Percentiles rank a stretch among this genome's conserved stretches.
Evolutionary conservation across 92 coral and sea anemone species (phyloP).

Genomic region (Muricea muricata): DNA sequence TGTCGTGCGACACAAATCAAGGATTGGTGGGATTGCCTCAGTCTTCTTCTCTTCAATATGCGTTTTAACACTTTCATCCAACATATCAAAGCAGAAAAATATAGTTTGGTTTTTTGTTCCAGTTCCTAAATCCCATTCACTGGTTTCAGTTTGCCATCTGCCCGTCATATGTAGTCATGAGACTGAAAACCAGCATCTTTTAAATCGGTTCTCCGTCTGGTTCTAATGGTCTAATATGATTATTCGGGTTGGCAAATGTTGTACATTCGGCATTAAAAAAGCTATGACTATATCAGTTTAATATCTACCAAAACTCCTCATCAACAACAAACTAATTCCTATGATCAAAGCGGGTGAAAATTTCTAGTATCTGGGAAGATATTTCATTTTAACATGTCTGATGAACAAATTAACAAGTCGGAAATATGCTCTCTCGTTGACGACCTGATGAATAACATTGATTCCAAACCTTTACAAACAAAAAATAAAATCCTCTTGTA

Average conservation of each 20-base stretch:
- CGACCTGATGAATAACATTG: constrained; percentile 39
- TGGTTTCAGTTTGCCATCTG: too few species aligned
- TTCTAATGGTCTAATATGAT: too few species aligned
- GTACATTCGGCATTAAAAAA: not conserved
- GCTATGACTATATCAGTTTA: constrained; percentile 22
- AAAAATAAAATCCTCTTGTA: constrained; percentile 35
- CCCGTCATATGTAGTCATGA: too few species aligned
- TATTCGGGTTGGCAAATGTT: too few species aligned
- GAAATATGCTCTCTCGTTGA: constrained; percentile 2
- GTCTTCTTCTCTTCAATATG: not conserved
- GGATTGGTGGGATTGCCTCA: constrained; percentile 65
- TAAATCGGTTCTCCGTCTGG: too few species aligned
- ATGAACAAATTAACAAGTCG: constrained; percentile 45
- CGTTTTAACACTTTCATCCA: too few species aligned
- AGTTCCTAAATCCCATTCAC: too few species aligned
- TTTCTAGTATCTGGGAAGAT: constrained; percentile 43
- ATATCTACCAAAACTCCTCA: constrained; percentile 42
- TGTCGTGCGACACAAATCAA: constrained; percentile 45
- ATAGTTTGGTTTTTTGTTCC: too few species aligned
- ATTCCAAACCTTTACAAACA: constrained; percentile 32
- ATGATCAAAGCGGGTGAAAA: constrained; percentile 33
- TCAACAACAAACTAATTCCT: constrained; percentile 36
- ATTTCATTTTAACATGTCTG: constrained; percentile 42
- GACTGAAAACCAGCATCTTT: too few species aligned
- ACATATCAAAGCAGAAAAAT: too few species aligned